Evolutionary conservation across 2,888 invertebrate genomes (phyloP).

Genomic region (Pristionchus mayeri): DNA sequence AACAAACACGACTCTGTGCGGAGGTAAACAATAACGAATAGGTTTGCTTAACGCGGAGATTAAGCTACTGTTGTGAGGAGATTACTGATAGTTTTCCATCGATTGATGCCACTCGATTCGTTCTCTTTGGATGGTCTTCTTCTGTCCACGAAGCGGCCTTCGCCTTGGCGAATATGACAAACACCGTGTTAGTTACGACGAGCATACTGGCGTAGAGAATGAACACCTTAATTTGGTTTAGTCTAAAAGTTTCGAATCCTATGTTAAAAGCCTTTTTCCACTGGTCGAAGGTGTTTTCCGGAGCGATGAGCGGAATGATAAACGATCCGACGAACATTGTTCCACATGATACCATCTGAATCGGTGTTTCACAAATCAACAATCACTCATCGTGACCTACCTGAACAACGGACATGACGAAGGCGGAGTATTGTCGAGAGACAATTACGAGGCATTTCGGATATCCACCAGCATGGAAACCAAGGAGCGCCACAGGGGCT

Average conservation of each 20-base stretch:
- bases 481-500: conserved; percentile 63
- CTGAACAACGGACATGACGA: conserved; percentile 68
- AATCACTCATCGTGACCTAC: conserved; percentile 43
- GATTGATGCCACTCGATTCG: conserved; percentile 37
- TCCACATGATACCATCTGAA: conserved; percentile 38
- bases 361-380: neutral
- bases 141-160: conserved; percentile 65
- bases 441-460: conserved; percentile 66
- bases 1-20: neutral
- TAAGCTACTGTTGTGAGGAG: conserved; percentile 10
- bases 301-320: conserved; percentile 61
- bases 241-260: neutral
- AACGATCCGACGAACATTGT: conserved; percentile 64
- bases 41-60: neutral
- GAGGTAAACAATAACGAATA: neutral
- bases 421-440: conserved; percentile 64
- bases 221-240: conserved; percentile 55
- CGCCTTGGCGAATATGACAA: conserved; percentile 59
- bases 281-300: conserved; percentile 61
- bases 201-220: conserved; percentile 59
- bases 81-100: neutral
- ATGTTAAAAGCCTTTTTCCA: conserved; percentile 53
- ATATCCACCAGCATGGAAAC: conserved; percentile 69
- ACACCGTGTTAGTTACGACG: conserved; percentile 60
- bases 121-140: conserved; percentile 50